Conservation (phyloP, 2,113 vertebrate genomes). For the Ammodytes dubius region DNA sequence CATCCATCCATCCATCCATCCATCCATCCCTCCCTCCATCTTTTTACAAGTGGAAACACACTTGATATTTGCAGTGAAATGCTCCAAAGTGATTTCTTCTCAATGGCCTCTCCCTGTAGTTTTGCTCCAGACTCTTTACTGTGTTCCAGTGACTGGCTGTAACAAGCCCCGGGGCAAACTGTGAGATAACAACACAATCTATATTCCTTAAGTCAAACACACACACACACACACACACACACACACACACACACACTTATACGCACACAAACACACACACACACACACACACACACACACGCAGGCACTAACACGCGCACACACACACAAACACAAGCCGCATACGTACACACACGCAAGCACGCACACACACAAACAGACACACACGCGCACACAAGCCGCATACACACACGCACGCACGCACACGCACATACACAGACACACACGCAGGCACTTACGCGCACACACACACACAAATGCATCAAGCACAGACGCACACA, state of each 20-base stretch:
- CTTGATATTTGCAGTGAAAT: neutral
- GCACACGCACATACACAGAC: too few relatives aligned
- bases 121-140: neutral
- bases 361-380: too few relatives aligned
- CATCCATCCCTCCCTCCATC: neutral
- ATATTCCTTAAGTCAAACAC: slow-evolving; percentile 15
- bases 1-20: too few relatives aligned
- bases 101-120: slow-evolving; percentile 15
- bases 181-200: slow-evolving; percentile 34
- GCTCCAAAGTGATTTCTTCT: neutral
- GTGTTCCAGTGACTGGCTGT: slow-evolving; percentile 30
- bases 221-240: slow-evolving; percentile 15
- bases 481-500: slow-evolving; percentile 14
- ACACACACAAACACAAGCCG: too few relatives aligned
- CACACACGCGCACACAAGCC: too few relatives aligned
- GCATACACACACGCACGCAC: too few relatives aligned
- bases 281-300: slow-evolving; percentile 10
- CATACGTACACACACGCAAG: too few relatives aligned
- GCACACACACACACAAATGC: too few relatives aligned
- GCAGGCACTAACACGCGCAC: neutral
- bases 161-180: slow-evolving; percentile 7
- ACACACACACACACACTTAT: neutral
- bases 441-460: too few relatives aligned
- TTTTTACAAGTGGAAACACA: slow-evolving; percentile 5
- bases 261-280: slow-evolving; percentile 4